phyloP scores from a whole-genome alignment of 2,113 vertebrate genomes.

The Pleuronectes platessa region DNA sequence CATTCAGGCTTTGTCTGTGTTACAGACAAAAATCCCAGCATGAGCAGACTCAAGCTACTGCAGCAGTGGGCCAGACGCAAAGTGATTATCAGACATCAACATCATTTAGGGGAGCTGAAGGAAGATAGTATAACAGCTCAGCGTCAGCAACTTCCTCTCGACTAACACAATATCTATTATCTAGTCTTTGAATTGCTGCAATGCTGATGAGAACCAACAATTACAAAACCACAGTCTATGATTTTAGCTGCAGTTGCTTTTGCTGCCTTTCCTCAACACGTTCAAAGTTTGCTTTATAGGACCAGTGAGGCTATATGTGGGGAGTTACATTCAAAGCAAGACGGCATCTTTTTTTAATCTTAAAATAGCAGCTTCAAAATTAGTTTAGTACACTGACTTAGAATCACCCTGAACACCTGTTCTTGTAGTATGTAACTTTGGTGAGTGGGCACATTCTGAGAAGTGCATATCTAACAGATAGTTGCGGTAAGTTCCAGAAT shows the following conservation, averaged over 20 bases:
- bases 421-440: neutral
- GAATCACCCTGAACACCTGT: neutral
- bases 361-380: too few species aligned
- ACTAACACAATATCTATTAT: neutral
- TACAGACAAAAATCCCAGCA: conserved; percentile 44
- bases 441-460: too few species aligned
- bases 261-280: neutral
- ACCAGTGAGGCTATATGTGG: too few species aligned
- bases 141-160: too few species aligned
- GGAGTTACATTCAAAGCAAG: too few species aligned
- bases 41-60: conserved; percentile 12
- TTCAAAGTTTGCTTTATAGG: neutral
- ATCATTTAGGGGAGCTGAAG: conserved; percentile 10
- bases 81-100: neutral
- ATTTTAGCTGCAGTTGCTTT: conserved; percentile 3
- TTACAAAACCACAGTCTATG: conserved; percentile 14
- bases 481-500: too few species aligned
- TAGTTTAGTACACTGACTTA: neutral
- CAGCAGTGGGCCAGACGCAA: conserved; percentile 18
- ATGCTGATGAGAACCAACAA: neutral
- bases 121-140: conserved; percentile 5
- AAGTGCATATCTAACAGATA: too few species aligned
- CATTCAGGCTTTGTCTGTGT: conserved; percentile 41
- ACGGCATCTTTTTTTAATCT: too few species aligned
- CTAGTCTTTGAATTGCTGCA: neutral